Conservation (phyloP, 1,140 invertebrate species). For the Drosophila grimshawi region DNA sequence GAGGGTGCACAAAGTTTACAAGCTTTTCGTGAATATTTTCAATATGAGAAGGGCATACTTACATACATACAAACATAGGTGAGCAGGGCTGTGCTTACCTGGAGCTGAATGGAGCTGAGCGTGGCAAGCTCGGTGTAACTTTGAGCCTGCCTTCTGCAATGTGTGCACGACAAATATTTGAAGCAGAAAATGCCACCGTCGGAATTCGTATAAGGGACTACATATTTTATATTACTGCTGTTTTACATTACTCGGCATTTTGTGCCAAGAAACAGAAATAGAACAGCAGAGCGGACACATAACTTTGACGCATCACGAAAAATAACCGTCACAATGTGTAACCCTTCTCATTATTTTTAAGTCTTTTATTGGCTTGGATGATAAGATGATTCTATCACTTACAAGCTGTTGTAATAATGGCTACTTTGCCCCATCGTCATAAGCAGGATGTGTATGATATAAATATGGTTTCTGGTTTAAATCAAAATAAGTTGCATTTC, state of each 20-base stretch:
- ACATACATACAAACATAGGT: conserved; percentile 22
- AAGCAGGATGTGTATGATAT: too few species aligned
- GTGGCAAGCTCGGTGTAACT: conserved; percentile 32
- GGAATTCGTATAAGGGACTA: conserved; percentile 65
- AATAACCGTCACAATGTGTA: conserved; percentile 11
- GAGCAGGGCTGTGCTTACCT: conserved; percentile 40
- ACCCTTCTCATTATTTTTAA: conserved; percentile 31
- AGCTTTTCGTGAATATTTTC: conserved; percentile 58
- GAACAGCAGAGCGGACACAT: conserved; percentile 31
- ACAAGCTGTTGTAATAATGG: neutral
- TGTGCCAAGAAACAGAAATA: conserved; percentile 25
- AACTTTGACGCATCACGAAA: conserved; percentile 30
- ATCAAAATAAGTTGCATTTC: neutral
- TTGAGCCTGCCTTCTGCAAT: conserved; percentile 31
- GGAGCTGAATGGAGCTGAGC: conserved; percentile 2
- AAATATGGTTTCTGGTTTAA: too few species aligned
- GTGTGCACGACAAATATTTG: conserved; percentile 66
- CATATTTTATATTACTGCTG: conserved; percentile 65
- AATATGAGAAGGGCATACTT: conserved; percentile 40
- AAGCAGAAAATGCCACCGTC: conserved; percentile 59
- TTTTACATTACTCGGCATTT: conserved; percentile 67
- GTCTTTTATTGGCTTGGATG: neutral
- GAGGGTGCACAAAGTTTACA: conserved; percentile 52
- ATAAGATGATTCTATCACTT: neutral
- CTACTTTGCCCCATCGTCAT: too few species aligned